Evolutionary conservation across 92 coral and sea anemone species (phyloP).

Genomic region (Actinernus sp.): DNA sequence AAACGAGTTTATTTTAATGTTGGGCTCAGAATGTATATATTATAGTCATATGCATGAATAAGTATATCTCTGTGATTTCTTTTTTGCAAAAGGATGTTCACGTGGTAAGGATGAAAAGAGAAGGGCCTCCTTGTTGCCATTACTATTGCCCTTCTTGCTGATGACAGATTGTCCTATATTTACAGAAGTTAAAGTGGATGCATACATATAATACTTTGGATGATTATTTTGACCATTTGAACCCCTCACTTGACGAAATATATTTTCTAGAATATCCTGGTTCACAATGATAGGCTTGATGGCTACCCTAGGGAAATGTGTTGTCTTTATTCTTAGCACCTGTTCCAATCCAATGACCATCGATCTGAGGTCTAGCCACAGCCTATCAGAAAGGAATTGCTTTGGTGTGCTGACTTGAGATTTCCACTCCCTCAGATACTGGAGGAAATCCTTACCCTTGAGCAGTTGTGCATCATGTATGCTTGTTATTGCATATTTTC

Average conservation of each 20-base stretch:
- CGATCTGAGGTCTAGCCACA: conserved; percentile 50
- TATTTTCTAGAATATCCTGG: conserved; percentile 46
- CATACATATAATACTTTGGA: conserved; percentile 47
- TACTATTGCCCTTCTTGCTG: conserved; percentile 54
- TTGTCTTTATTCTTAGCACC: conserved; percentile 12
- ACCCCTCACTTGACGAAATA: conserved; percentile 51
- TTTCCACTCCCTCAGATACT: conserved; percentile 32
- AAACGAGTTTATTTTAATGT: too few species aligned
- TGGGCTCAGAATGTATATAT: too few species aligned
- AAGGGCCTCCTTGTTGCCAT: conserved; percentile 6
- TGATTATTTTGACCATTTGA: conserved; percentile 55
- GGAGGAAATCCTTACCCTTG: conserved; percentile 10
- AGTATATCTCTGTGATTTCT: too few species aligned
- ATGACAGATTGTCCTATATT: conserved; percentile 50
- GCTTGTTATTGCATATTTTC: too few species aligned
- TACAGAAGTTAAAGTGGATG: conserved; percentile 34
- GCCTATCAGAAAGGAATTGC: conserved; percentile 48
- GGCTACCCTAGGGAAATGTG: conserved; percentile 15
- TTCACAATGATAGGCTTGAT: conserved; percentile 49
- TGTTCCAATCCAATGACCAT: conserved; percentile 45
- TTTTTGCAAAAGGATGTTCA: conserved; percentile 34
- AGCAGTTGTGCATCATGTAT: conserved; percentile 15
- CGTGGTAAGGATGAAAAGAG: conserved; percentile 31
- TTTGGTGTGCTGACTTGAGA: background rate
- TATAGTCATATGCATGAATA: too few species aligned